A percentile compares a stretch with the other conserved stretches of the same genome.
Evolutionary conservation across 2,888 invertebrate genomes (phyloP).

Genomic region (Bimastos eiseni): DNA sequence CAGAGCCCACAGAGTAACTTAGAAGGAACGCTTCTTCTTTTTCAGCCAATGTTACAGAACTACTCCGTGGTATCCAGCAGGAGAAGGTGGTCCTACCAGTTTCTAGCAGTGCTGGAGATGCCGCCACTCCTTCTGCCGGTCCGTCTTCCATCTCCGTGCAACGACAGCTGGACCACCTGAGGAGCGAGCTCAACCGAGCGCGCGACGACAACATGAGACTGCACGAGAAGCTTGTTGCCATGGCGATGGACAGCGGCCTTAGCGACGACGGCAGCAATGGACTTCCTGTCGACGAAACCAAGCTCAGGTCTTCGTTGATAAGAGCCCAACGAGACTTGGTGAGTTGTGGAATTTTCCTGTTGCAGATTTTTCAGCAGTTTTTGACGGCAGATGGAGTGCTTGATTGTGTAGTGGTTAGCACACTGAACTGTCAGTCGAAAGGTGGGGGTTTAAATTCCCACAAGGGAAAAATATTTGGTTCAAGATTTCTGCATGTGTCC

Average conservation of each 20-base stretch:
- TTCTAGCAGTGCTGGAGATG: not conserved
- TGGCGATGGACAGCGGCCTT: conserved; percentile 8
- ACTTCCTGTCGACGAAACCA: conserved; percentile 36
- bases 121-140: not conserved
- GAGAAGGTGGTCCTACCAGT: not conserved
- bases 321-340: conserved; percentile 44
- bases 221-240: conserved; percentile 27
- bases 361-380: not conserved
- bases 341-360: conserved; percentile 19
- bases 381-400: not conserved
- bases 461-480: too few species aligned
- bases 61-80: not conserved
- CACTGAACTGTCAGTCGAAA: too few species aligned
- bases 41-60: not conserved
- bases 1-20: too few species aligned
- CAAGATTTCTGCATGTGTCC: too few species aligned
- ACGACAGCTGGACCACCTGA: conserved; percentile 22
- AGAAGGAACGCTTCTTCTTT: not conserved
- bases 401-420: not conserved
- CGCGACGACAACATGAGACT: conserved; percentile 34
- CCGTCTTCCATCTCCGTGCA: not conserved
- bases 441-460: not conserved
- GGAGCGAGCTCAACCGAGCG: conserved; percentile 22
- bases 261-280: not conserved
- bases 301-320: conserved; percentile 39